Evolutionary conservation across 2,888 invertebrate species (phyloP).

Genomic region (Platynereis dumerilii): DNA sequence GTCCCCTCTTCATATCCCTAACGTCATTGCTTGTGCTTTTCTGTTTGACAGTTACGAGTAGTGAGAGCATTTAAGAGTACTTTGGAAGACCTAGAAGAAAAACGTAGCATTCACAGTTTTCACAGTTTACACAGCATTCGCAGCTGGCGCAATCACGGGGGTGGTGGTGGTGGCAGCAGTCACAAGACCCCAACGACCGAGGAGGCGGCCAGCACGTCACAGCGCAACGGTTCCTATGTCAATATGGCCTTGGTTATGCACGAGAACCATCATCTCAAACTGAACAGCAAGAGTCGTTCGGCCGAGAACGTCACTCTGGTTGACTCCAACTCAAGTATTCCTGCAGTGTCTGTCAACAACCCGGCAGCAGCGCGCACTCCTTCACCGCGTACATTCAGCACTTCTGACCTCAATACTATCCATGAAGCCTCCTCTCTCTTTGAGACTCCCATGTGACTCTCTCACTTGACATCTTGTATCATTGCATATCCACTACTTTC

Average conservation of each 20-base stretch:
- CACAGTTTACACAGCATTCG: constrained; percentile 60
- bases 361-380: constrained; percentile 19
- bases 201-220: constrained; percentile 66
- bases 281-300: constrained; percentile 50
- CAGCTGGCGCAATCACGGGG: constrained; percentile 76
- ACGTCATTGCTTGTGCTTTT: constrained; percentile 21
- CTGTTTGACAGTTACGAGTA: constrained; percentile 91
- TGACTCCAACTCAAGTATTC: constrained; percentile 10
- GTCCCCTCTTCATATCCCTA: constrained; percentile 12
- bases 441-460: no score
- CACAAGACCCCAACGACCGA: constrained; percentile 74
- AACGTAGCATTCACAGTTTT: constrained; percentile 93
- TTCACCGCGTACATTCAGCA: constrained; percentile 24
- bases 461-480: no score
- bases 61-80: constrained; percentile 99
- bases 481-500: no score
- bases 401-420: constrained; percentile 21
- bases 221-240: constrained; percentile 40
- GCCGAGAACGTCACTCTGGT: constrained; percentile 53
- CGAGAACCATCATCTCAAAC: constrained; percentile 34
- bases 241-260: constrained; percentile 41
- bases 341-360: constrained; percentile 14
- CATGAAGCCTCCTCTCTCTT: no score
- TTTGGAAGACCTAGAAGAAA: constrained; percentile 99
- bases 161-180: constrained; percentile 60